Evolutionary conservation across 2,113 vertebrate genomes (phyloP), one percentile per base, ranked within the genome.

Genomic region (Takifugu bimaculatus): DNA sequence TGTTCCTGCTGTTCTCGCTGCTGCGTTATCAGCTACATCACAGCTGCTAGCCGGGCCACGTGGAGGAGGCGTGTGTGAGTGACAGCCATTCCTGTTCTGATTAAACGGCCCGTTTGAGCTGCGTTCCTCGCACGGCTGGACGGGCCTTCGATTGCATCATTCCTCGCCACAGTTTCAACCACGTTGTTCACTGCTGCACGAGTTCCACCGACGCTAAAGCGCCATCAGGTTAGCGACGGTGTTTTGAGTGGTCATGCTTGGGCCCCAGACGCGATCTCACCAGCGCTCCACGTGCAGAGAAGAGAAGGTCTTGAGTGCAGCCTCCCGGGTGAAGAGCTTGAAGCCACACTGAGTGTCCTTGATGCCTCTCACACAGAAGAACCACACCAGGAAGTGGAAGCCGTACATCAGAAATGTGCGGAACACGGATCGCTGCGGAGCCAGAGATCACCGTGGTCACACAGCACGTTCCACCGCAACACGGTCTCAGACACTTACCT

Each of bases 371-470:
- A 99, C 97, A 68, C 96, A 99, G 13, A 99, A 91, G 86, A 97
- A 97, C 95, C 96, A 98, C 32, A 99, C 96, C 59, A 99, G 91
- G 90, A 97, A 98, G 89, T 99, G 97, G 89, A 99, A 99, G 2
- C 96, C 95, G 6, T 93, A 94, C 95, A 99, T 99, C 27, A 98
- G 93, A 61, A 98, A 86, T 13, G 95, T 96, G 39, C 94, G 93
- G 70, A 99, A 98, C 70, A 93, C 15, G n/a, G 97, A 98, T 52
- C 96, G 93, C 96, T 99, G 64, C 4, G 43, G 45, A n/a, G 28
- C 7, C 57, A 61, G 12, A 71, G n/a, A 61, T 1, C 28, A 50
- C 4, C 52, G 13, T 13, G 10, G 25, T 49, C 20, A 63, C 15
- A 67, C 49, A 27, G 29, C 26, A 26, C 15, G 54, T 3, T 5